Percentiles rank a stretch among this genome's conserved stretches.
phyloP scores from a whole-genome alignment of 2,888 invertebrate genomes.

The Cybosia mesomella region DNA sequence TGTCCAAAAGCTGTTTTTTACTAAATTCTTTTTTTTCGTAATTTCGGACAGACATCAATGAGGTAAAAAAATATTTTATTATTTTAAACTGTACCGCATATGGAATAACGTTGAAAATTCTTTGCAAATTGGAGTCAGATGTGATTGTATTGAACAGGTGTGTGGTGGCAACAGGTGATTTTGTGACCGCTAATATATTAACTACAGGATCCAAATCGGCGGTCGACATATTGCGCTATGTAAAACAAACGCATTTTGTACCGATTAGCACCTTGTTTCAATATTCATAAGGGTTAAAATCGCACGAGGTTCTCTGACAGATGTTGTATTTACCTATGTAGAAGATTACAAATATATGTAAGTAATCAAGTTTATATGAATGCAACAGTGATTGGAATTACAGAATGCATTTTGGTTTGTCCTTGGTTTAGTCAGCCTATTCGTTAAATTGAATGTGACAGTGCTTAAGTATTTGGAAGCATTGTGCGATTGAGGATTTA shows the following conservation, averaged over 20 bases:
- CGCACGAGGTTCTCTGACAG: constrained; percentile 53
- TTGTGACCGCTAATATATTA: constrained; percentile 83
- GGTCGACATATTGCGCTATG: constrained; percentile 75
- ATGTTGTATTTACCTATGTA: constrained; percentile 61
- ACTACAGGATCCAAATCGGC: constrained; percentile 77
- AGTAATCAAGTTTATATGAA: constrained; percentile 53
- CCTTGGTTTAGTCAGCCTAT: constrained; percentile 44
- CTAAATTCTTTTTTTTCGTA: constrained; percentile 59
- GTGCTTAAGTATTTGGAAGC: constrained; percentile 39
- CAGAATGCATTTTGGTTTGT: constrained; percentile 54
- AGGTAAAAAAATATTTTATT: constrained; percentile 41
- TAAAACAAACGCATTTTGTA: constrained; percentile 48
- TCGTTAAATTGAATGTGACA: constrained; percentile 42
- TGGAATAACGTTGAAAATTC: constrained; percentile 48
- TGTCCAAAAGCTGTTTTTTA: constrained; percentile 61
- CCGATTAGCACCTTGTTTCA: constrained; percentile 41
- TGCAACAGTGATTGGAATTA: constrained; percentile 59
- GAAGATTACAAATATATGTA: constrained; percentile 55
- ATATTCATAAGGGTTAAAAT: constrained; percentile 45
- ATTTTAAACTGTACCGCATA: constrained; percentile 34
- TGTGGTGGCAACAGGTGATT: constrained; percentile 81
- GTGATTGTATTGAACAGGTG: constrained; percentile 85
- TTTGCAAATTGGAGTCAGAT: constrained; percentile 65
- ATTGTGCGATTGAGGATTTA: constrained; percentile 38
- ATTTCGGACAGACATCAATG: constrained; percentile 68